Percentiles rank a stretch among this genome's conserved stretches.
Conservation (phyloP, 2,888 invertebrate genomes). For the Dromius quadrimaculatus region DNA sequence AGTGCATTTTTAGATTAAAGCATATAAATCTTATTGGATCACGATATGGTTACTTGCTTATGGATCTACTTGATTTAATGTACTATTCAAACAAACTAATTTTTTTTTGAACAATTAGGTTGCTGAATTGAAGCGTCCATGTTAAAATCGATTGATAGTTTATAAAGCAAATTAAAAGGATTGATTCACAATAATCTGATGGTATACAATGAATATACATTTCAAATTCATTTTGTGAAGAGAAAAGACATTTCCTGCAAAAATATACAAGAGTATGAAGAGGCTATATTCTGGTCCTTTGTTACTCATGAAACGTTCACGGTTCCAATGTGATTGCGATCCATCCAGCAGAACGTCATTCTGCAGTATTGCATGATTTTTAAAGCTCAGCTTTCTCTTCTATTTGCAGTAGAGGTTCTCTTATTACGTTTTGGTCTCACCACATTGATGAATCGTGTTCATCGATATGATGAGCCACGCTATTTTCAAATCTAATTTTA, state of each 20-base stretch:
- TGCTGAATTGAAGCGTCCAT: conserved; percentile 13
- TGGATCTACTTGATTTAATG: conserved; percentile 35
- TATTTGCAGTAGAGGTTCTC: conserved; percentile 50
- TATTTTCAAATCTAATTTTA: conserved; percentile 37
- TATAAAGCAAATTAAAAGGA: no score
- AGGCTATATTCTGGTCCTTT: no score
- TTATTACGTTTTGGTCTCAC: conserved; percentile 33
- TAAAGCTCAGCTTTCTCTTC: conserved; percentile 48
- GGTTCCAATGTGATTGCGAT: conserved; percentile 25
- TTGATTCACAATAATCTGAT: no score
- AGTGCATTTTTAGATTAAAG: conserved; percentile 52
- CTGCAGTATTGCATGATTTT: conserved; percentile 46
- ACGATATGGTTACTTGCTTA: conserved; percentile 44
- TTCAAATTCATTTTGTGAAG: no score
- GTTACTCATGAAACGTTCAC: background rate
- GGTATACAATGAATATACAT: no score
- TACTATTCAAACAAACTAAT: conserved; percentile 10
- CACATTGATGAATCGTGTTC: conserved; percentile 36
- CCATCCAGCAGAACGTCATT: conserved; percentile 29
- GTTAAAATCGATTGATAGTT: no score
- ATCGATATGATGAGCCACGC: conserved; percentile 33
- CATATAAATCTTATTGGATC: conserved; percentile 50
- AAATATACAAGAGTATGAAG: background rate
- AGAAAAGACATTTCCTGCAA: no score
- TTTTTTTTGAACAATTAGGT: background rate